phyloP scores from a whole-genome alignment of 2,888 invertebrate genomes.

The Mimas tiliae region DNA sequence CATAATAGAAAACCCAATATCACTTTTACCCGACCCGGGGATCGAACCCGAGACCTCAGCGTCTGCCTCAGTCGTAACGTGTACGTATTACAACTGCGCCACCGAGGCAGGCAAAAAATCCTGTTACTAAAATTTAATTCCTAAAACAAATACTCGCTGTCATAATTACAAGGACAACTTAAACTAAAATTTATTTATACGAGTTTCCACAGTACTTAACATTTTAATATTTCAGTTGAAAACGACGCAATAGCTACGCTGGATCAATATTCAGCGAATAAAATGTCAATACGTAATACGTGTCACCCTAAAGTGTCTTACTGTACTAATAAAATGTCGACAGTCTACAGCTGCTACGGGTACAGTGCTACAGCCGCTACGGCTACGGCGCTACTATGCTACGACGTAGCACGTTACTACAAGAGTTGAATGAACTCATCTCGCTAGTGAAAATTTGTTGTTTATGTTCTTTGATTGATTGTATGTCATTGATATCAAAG shows the following conservation, averaged over 20 bases:
- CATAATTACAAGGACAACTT: too few species aligned
- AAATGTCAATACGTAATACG: slow-evolving; percentile 34
- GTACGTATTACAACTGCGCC: too few species aligned
- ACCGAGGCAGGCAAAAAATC: too few species aligned
- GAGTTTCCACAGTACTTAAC: background rate
- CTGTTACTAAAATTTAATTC: too few species aligned
- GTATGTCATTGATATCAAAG: slow-evolving; percentile 5
- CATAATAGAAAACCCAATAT: too few species aligned
- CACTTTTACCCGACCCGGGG: too few species aligned
- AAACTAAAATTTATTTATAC: background rate
- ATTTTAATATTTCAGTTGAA: slow-evolving; percentile 5
- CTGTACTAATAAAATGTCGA: slow-evolving; percentile 56
- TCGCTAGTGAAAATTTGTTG: slow-evolving; percentile 18
- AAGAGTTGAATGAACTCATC: slow-evolving; percentile 53
- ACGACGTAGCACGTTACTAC: slow-evolving; percentile 54
- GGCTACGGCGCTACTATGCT: slow-evolving; percentile 38
- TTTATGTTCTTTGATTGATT: slow-evolving; percentile 19
- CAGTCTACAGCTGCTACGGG: slow-evolving; percentile 58
- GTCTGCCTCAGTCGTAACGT: too few species aligned
- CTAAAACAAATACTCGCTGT: too few species aligned
- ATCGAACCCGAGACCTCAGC: too few species aligned
- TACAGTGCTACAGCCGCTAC: slow-evolving; percentile 55
- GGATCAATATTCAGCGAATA: slow-evolving; percentile 22
- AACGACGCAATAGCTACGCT: background rate
- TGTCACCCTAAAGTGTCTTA: slow-evolving; percentile 46